These are phyloP conservation scores for Pachypanchax playfairii DNA, from an alignment of 2,113 vertebrate genomes.

Conservation along the genomic window DNA sequence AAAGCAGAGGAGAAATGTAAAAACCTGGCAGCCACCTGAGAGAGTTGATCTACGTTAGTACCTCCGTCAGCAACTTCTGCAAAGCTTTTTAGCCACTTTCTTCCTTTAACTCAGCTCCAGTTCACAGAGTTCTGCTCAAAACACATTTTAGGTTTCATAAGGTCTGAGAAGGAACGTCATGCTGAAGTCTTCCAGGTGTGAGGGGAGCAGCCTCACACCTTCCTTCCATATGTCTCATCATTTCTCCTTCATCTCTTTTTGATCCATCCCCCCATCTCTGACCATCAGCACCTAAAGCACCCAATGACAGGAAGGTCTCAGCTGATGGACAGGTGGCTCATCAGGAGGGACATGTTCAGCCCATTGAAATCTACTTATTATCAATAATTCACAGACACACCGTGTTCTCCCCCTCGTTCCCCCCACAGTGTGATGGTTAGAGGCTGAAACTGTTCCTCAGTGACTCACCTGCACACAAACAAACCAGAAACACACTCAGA, in stretches of 20 bases:
- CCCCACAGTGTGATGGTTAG: slow-evolving; percentile 23
- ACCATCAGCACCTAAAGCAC: slow-evolving; percentile 22
- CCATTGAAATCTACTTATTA: slow-evolving; percentile 81
- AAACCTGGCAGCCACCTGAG: slow-evolving; percentile 69
- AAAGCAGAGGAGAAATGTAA: slow-evolving; percentile 38
- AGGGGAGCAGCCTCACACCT: neutral
- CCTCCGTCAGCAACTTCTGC: slow-evolving; percentile 65
- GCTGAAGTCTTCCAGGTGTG: slow-evolving; percentile 54
- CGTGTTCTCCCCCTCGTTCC: slow-evolving; percentile 23
- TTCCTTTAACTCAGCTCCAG: slow-evolving; percentile 49
- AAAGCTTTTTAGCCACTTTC: slow-evolving; percentile 73
- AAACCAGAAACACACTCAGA: slow-evolving; percentile 21
- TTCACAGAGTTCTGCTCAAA: slow-evolving; percentile 56
- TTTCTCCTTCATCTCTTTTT: slow-evolving; percentile 4
- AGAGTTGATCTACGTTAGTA: slow-evolving; percentile 64
- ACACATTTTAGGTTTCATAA: slow-evolving; percentile 44
- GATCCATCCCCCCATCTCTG: slow-evolving; percentile 19
- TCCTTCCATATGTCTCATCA: neutral
- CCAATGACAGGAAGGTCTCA: slow-evolving; percentile 49
- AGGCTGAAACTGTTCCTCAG: slow-evolving; percentile 29
- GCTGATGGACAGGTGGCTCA: slow-evolving; percentile 74
- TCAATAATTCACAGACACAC: slow-evolving; percentile 76
- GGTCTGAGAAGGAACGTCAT: too few species aligned
- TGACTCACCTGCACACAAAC: slow-evolving; percentile 19
- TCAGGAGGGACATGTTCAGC: slow-evolving; percentile 77